Conservation (phyloP, 2,797 vertebrate species). For the Diceros bicornis region DNA sequence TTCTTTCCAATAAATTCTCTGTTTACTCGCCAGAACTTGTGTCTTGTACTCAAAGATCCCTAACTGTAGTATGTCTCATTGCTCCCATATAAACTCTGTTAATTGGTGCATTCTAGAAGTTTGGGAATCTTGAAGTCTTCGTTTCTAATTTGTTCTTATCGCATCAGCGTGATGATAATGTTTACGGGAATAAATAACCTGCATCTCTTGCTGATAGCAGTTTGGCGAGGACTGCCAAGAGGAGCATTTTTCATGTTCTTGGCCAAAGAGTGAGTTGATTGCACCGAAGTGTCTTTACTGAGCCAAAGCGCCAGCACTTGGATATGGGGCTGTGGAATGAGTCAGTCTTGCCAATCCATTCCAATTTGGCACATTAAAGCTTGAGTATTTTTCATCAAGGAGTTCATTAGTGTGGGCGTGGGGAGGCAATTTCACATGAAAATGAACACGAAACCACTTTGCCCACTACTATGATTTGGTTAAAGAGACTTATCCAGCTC, state of each 20-base stretch:
- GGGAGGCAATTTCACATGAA: not conserved
- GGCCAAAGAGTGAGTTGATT: not conserved
- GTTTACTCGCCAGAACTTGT: not conserved
- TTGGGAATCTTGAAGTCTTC: not conserved
- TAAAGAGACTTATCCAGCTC: not conserved
- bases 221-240: not conserved
- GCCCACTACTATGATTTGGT: not conserved
- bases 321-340: not conserved
- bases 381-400: not conserved
- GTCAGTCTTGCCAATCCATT: not conserved
- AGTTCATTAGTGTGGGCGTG: not conserved
- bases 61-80: not conserved
- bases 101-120: not conserved
- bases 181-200: not conserved
- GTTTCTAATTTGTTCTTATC: not conserved
- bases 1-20: not conserved
- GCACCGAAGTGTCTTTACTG: not conserved
- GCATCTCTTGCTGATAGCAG: not conserved
- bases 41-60: not conserved
- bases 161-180: not conserved
- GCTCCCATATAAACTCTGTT: not conserved
- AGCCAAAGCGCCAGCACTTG: fast-evolving
- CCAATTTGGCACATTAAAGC: not conserved
- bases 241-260: not conserved
- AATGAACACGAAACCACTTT: not conserved